Evolutionary conservation across 2,888 invertebrate genomes (phyloP), one percentile per base, ranked within the genome.

Genomic region (Dynastes tityus): DNA sequence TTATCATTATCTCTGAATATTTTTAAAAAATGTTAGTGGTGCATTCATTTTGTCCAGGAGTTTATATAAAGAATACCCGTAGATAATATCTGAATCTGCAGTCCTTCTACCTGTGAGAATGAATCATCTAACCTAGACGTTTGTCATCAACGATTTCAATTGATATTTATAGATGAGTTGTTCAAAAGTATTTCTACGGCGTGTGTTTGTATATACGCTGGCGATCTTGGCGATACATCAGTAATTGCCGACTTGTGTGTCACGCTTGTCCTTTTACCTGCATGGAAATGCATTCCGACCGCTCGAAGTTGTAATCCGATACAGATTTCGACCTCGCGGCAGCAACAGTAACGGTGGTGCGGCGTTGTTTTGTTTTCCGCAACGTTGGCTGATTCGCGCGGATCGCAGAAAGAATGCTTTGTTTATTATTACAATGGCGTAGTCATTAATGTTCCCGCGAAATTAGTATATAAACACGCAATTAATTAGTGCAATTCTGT

Each of bases 81-180:
- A 16, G 55, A 58, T 58, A 58, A 58, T 22, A 58, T 58, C n/a
- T 5, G 22, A 22, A 58, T 22, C 55, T 58, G 55, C 9, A 58
- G 22, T 22, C 55, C 8, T 55, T 37, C n/a, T 37, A 45, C 29
- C 29, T 22, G 13, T 55, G n/a, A n/a, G 37, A 8, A 16, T 45
- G 29, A 55, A 55, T n/a, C 16, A 55, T 55, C 16, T 8, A 55
- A 4, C 8, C 5, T 58, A 32, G 61, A 74, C 73, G 73, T 37
- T 74, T 40, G 61, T 61, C 73, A 61, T 74, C 49, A 63, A 45
- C 76, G 76, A 81, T 77, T 81, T 76, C 77, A 74, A 78, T 81
- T 80, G 80, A 81, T 82, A 83, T 83, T 85, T 82, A 85, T 84
- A 84, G 84, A 84, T 83, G 84, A 84, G 82, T 85, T 84, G 83